Conservation (phyloP, 2,113 vertebrate genomes). For the Austrofundulus limnaeus region DNA sequence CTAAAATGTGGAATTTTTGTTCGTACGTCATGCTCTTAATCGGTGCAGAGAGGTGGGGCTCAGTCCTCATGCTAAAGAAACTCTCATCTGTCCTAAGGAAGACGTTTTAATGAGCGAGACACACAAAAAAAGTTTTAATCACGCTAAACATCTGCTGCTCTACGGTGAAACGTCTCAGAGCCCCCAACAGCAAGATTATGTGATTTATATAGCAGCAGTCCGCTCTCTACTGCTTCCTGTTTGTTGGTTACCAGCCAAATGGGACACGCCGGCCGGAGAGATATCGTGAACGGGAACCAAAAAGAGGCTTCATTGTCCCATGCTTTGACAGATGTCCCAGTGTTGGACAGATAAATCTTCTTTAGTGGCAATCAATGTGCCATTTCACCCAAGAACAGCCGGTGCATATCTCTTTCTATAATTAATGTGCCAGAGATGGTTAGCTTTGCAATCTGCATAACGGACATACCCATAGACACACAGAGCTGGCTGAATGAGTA, state of each 20-base stretch:
- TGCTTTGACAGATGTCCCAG: slow-evolving; percentile 67
- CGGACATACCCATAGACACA: slow-evolving; percentile 19
- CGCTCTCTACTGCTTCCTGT: slow-evolving; percentile 9
- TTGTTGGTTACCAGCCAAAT: slow-evolving; percentile 52
- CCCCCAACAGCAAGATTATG: slow-evolving; percentile 47
- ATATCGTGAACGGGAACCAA: slow-evolving; percentile 34
- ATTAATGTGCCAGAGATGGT: slow-evolving; percentile 62
- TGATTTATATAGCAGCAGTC: slow-evolving; percentile 38
- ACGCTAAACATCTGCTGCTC: slow-evolving; percentile 68
- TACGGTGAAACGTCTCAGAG: slow-evolving; percentile 34
- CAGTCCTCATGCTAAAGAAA: slow-evolving; percentile 41
- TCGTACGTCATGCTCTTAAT: slow-evolving; percentile 29
- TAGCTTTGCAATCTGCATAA: slow-evolving; percentile 47
- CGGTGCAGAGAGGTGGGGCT: slow-evolving; percentile 24
- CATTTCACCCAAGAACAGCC: slow-evolving; percentile 57
- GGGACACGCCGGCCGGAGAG: slow-evolving; percentile 39
- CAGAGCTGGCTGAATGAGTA: slow-evolving; percentile 17
- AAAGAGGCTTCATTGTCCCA: slow-evolving; percentile 46
- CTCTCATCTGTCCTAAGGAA: slow-evolving; percentile 51
- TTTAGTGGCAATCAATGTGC: slow-evolving; percentile 73
- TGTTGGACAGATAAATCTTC: slow-evolving; percentile 70
- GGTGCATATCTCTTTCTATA: slow-evolving; percentile 52
- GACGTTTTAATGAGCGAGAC: slow-evolving; percentile 55
- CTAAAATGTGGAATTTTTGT: slow-evolving; percentile 5
- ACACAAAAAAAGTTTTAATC: slow-evolving; percentile 63